Conservation (phyloP, 2,113 vertebrate species). For the Oreochromis spilurus region DNA sequence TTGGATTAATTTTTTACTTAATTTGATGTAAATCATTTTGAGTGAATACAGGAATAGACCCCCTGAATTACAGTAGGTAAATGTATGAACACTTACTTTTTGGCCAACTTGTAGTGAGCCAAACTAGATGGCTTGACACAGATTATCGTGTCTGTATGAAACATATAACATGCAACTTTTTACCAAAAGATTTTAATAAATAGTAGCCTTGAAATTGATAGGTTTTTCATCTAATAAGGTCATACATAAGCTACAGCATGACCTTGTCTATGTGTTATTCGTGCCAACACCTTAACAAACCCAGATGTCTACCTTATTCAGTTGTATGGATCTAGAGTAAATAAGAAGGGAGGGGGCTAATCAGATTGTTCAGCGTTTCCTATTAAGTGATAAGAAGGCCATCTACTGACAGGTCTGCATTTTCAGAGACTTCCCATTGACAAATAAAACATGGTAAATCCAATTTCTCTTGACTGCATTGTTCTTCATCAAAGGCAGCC, state of each 20-base stretch:
- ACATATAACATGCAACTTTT: background rate
- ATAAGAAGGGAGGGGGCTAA: constrained; percentile 2
- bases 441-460: constrained; percentile 28
- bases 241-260: background rate
- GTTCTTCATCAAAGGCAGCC: constrained; percentile 34
- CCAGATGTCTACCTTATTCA: background rate
- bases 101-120: background rate
- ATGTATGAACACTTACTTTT: background rate
- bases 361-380: constrained; percentile 38
- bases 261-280: background rate
- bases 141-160: background rate
- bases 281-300: background rate
- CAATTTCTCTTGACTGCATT: constrained; percentile 34
- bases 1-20: background rate
- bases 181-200: background rate
- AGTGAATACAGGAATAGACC: background rate
- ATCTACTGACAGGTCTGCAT: constrained; percentile 34
- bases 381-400: constrained; percentile 57
- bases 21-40: background rate
- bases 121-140: background rate
- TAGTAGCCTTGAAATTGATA: background rate
- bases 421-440: constrained; percentile 22
- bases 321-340: constrained; percentile 22
- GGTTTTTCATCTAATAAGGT: background rate
- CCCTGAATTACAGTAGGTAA: background rate